These are phyloP conservation scores for Bellardia bayeri DNA, from an alignment of 2,888 invertebrate species.

Conservation along the genomic window DNA sequence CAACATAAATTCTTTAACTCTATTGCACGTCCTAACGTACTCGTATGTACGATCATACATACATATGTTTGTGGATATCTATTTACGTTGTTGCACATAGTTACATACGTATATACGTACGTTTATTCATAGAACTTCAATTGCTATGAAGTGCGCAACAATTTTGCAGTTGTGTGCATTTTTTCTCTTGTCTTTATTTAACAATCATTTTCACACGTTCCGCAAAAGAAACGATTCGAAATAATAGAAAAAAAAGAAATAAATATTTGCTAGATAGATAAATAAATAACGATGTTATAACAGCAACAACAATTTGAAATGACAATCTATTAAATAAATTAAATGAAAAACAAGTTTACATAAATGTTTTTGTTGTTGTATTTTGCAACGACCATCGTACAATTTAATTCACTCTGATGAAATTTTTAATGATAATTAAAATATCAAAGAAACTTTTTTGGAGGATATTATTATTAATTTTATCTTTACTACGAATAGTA, in stretches of 20 bases:
- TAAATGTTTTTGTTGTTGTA: constrained; percentile 5
- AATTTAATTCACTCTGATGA: neutral
- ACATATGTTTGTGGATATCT: neutral
- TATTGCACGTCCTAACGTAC: constrained; percentile 10
- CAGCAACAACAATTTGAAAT: constrained; percentile 59
- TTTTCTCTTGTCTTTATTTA: neutral
- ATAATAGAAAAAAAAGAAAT: constrained; percentile 19
- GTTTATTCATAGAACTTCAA: constrained; percentile 46
- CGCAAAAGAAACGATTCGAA: constrained; percentile 38
- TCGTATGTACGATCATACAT: neutral
- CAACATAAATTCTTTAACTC: constrained; percentile 28
- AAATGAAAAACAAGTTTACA: constrained; percentile 58
- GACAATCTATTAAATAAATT: constrained; percentile 71
- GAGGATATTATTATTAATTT: neutral
- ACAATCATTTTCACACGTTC: constrained; percentile 72
- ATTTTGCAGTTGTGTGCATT: constrained; percentile 53
- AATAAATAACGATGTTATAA: constrained; percentile 52
- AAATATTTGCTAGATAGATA: constrained; percentile 22
- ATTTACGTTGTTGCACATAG: no score
- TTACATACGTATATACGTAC: no score
- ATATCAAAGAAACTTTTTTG: constrained; percentile 32
- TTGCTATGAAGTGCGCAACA: constrained; percentile 49
- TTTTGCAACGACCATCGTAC: constrained; percentile 8
- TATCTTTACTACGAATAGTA: neutral
- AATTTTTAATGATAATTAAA: constrained; percentile 26